Base-by-base conservation (phyloP, 2,797 vertebrate species). In the Rhinoraja longicauda region DNA sequence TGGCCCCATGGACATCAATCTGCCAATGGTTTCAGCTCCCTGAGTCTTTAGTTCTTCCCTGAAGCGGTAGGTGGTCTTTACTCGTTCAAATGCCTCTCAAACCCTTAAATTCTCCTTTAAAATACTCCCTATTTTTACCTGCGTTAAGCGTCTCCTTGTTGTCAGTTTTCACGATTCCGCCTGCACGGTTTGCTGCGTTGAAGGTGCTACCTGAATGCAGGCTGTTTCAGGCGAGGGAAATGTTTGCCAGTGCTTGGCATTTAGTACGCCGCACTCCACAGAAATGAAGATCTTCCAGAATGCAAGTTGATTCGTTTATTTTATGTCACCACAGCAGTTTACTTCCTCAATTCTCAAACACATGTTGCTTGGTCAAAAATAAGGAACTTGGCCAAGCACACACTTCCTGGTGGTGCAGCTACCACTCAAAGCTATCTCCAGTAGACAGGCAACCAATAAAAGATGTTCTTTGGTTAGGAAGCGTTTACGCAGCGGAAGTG, bases 311-410 rank as follows among this genome's bases (percentile, higher is more conserved):
- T 26, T 45, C 21, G 2, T 84, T 6, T 84, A 57, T 32, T 77
- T n/a, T 62, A n/a, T 32, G 82, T 62, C n/a, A 32, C 5, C 57
- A 6, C 81, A 59, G 45, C 12, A 15, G 15, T 86, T 86, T 64
- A 59, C n/a, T 86, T 86, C 82, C 82, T 86, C 57, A 64, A 62
- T 86, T 86, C n/a, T 17, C 82, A 86, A 32, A 86, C 82, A 8
- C 57, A 19, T 86, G 29, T 59, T 86, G 57, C 5, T 86, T 86
- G 15, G n/a, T 29, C n/a, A 64, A 86, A 64, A 86, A 64, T 29
- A 29, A 86, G 59, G 82, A 86, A 86, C 82, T 86, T 32, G 19
- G 75, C 15, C 82, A 64, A 62, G 82, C 17, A 59, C 59, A 59
- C 29, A 19, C 57, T 86, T 86, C 82, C 82, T 86, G 82, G 32